Conservation (phyloP, 2,113 vertebrate genomes). For the Steatornis caripensis region DNA sequence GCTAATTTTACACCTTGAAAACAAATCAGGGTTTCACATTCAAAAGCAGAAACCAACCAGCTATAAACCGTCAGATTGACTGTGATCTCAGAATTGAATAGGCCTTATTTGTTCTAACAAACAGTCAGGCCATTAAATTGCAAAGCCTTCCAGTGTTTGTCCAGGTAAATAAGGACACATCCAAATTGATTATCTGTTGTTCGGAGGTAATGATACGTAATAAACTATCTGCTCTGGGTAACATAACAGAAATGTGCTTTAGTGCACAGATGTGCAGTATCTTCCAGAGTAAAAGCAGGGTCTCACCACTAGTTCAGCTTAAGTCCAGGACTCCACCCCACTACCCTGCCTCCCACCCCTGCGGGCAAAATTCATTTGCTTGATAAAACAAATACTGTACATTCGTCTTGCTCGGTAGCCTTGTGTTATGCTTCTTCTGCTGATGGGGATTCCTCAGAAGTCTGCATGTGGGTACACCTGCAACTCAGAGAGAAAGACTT, state of each 20-base stretch:
- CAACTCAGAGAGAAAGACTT: not conserved
- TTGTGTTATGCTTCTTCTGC: not conserved
- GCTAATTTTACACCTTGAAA: constrained; percentile 52
- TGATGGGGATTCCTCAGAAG: not conserved
- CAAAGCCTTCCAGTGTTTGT: constrained; percentile 52
- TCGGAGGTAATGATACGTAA: constrained; percentile 50
- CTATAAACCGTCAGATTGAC: constrained; percentile 44
- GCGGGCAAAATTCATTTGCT: not conserved
- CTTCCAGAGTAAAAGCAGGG: not conserved
- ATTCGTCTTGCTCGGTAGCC: not conserved
- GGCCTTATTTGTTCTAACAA: constrained; percentile 55
- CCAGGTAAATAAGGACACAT: constrained; percentile 57
- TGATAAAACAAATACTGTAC: not conserved
- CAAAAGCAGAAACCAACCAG: constrained; percentile 27
- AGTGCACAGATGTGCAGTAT: not conserved
- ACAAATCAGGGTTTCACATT: constrained; percentile 39
- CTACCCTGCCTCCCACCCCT: not conserved
- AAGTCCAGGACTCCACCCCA: not conserved
- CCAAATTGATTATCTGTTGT: constrained; percentile 60
- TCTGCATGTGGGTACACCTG: not conserved
- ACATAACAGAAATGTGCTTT: constrained; percentile 36
- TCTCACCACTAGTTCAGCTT: not conserved
- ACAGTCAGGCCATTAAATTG: constrained; percentile 52
- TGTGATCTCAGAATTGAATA: constrained; percentile 14
- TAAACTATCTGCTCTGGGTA: constrained; percentile 42